Evolutionary conservation across 2,797 vertebrate species (phyloP), one percentile per base, ranked within the genome.

Genomic region (Malacoctenus gilli): DNA sequence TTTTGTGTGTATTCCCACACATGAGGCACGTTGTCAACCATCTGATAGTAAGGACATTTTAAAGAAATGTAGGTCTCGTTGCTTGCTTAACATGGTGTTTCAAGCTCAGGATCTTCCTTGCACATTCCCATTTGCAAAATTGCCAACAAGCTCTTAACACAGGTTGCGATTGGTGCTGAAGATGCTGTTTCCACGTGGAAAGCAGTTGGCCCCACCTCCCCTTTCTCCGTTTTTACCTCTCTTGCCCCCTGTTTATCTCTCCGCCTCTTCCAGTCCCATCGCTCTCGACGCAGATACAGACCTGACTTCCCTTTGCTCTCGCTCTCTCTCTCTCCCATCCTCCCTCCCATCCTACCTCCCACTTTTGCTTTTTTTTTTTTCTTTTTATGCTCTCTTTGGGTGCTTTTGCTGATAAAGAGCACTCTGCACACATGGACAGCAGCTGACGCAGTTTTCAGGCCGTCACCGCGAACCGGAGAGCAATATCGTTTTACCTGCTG

Each of bases 391-490:
- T 70, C 59, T 48, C 58, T 57, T 61, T 76, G 59, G 7, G 23
- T 70, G 76, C 46, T n/a, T n/a, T n/a, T n/a, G n/a, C n/a, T n/a
- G n/a, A n/a, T n/a, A n/a, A n/a, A n/a, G n/a, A 77, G 57, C 60
- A 51, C 67, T 60, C 32, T 39, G 75, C 72, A 52, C 68, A 78
- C 57, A 85, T 79, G 77, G 73, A 72, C 61, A 68, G 88, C 87
- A 84, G 82, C 72, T 80, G 77, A 77, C 79, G 86, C 61, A 68
- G 82, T 81, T 74, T 79, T n/a, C n/a, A n/a, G 81, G 85, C 78
- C 59, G 70, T 76, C 81, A 52, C 32, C 13, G 63, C 72, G n/a
- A n/a, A n/a, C n/a, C n/a, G n/a, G n/a, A n/a, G n/a, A n/a, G n/a
- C n/a, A n/a, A n/a, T n/a, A n/a, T n/a, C n/a, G n/a, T n/a, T n/a